Conservation (phyloP, 2,888 invertebrate species). For the Chalcosyrphus nemorum region DNA sequence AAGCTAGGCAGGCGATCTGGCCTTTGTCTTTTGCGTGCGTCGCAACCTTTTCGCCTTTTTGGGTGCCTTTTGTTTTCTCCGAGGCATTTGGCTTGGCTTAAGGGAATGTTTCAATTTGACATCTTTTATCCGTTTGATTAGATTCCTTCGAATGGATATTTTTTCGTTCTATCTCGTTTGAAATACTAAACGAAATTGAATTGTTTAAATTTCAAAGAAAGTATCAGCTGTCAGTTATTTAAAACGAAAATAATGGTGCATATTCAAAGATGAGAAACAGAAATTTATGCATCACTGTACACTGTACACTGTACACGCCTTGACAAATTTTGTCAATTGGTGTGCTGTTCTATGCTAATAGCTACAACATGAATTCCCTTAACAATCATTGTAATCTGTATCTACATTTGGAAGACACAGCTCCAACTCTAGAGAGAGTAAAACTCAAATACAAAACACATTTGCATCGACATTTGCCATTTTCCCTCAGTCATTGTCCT, state of each 20-base stretch:
- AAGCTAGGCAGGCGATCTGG: slow-evolving; percentile 35
- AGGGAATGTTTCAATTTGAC: slow-evolving; percentile 60
- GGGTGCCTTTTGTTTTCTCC: slow-evolving; percentile 15
- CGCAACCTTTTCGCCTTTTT: not conserved
- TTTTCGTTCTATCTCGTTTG: not conserved
- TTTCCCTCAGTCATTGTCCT: slow-evolving; percentile 8
- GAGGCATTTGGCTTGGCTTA: slow-evolving; percentile 51
- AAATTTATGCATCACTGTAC: not conserved
- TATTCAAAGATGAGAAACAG: not conserved
- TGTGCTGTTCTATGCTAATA: slow-evolving; percentile 61
- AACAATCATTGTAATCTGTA: slow-evolving; percentile 48
- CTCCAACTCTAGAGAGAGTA: not conserved
- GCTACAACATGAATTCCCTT: slow-evolving; percentile 52
- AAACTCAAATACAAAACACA: slow-evolving; percentile 48
- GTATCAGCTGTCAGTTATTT: slow-evolving; percentile 47
- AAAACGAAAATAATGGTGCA: not conserved
- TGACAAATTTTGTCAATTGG: not conserved
- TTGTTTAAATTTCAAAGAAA: slow-evolving; percentile 36
- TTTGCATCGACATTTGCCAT: slow-evolving; percentile 62
- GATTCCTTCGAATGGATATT: slow-evolving; percentile 36
- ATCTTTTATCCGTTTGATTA: slow-evolving; percentile 67
- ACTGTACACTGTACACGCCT: not conserved
- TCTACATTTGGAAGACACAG: slow-evolving; percentile 44
- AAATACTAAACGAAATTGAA: slow-evolving; percentile 25
- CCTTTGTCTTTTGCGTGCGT: slow-evolving; percentile 11